Base-by-base conservation (phyloP, 1,140 invertebrate species). In the Halesus radiatus region DNA sequence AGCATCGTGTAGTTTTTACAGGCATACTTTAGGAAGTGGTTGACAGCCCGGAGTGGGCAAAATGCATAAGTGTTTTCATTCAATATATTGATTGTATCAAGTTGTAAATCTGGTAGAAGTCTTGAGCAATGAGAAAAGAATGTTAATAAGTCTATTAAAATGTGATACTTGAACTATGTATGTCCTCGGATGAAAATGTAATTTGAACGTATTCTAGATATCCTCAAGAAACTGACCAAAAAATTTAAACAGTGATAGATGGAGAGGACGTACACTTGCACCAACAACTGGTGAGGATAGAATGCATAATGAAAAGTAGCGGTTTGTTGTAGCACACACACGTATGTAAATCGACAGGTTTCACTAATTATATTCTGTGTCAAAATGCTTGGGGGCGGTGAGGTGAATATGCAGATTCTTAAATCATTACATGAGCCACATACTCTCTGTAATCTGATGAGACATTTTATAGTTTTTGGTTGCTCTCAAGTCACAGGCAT, bases 161-260 rank as follows among this genome's bases (percentile, higher is more conserved):
- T 13, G 5, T 60, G 18, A 23, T 60, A 60, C 20, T n/a, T 20
- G 62, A 29, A 37, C 8, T 8, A 13, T 32, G 32, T 32, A 5
- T 32, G 0, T 37, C 32, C 32, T 37, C 13, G 32, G 32, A 66
- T 26, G 62, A 29, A 37, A 66, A 66, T 29, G 22, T 32, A 18
- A 52, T 58, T 75, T 75, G 16, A 20, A 75, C 22, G 10, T 60
- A 75, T 58, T 75, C 13, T 37, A 75, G 72, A 60, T 53, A 13
- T 58, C 8, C 26, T 75, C 23, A 56, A 58, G 72, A 75, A 75
- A 75, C 29, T 75, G 26, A 75, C 52, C 72, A 58, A 75, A 76
- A 45, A 64, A 76, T 66, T 76, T 66, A 18, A 52, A 76, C 64
- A 76, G 60, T 64, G 58, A 4, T 76, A 76, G 75, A 37, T 52